These are phyloP conservation scores for Orius insidiosus DNA, from an alignment of 1,140 invertebrate genomes.

Conservation along the genomic window DNA sequence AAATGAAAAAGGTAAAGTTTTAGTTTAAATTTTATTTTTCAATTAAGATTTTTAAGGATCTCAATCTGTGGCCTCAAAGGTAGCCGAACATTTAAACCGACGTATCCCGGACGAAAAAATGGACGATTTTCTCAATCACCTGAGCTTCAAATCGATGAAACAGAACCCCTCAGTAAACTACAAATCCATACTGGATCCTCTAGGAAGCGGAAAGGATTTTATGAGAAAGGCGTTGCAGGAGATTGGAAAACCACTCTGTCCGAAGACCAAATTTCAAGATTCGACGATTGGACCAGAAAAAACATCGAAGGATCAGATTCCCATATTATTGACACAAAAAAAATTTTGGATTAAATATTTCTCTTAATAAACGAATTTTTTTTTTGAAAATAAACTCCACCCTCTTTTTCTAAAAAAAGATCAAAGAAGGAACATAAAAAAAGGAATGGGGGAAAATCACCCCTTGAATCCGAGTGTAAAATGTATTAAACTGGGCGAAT, in stretches of 20 bases:
- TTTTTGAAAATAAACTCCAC: too few species aligned
- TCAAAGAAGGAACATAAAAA: too few species aligned
- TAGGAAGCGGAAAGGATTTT: neutral
- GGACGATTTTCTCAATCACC: conserved; percentile 4
- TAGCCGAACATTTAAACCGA: conserved; percentile 28
- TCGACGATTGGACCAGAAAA: conserved; percentile 5
- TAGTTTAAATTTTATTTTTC: too few species aligned
- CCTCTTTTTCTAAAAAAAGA: too few species aligned
- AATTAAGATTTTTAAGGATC: conserved; percentile 31
- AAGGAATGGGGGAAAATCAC: too few species aligned
- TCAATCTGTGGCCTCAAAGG: conserved; percentile 40
- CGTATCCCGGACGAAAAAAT: neutral
- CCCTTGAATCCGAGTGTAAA: too few species aligned
- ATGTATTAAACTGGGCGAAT: too few species aligned
- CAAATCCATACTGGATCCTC: neutral
- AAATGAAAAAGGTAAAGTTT: conserved; percentile 26
- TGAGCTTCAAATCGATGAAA: conserved; percentile 10
- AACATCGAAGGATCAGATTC: conserved; percentile 5
- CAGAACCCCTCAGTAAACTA: conserved; percentile 8
- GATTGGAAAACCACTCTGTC: conserved; percentile 4
- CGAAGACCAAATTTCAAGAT: conserved; percentile 1
- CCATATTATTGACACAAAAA: conserved; percentile 11
- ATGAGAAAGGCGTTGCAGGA: conserved; percentile 7
- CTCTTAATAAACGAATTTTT: too few species aligned
- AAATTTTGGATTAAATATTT: too few species aligned